Evolutionary conservation across 2,888 invertebrate species (phyloP), one percentile per base, ranked within the genome.

Genomic region (Lasioglossum morio): DNA sequence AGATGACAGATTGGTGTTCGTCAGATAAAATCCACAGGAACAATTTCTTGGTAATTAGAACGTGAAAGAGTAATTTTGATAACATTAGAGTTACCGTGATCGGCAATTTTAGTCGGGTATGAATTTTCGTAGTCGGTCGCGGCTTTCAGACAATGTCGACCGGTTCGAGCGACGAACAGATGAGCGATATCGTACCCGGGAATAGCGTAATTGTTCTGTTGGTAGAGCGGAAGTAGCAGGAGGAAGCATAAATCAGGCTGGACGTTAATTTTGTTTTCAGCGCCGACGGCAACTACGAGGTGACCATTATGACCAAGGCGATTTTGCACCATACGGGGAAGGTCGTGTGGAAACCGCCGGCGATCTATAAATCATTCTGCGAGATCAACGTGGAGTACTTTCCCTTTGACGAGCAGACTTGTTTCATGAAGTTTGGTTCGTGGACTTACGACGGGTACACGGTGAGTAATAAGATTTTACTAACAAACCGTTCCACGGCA

Each of bases 241-340:
- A 66, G 53, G 34, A 66, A 53, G 37, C 77, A 76, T 86, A 81
- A 86, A 86, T 85, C 78, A 78, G 60, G 40, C 30, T 76, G 81
- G 84, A 85, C 75, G 63, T 85, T 81, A 85, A 85, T 86, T 85
- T 88, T 87, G 84, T 87, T 91, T 93, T 81, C 96, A 99, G 99
- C 95, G 99, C 99, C 92, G 99, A 99, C 95, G 99, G 99, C 89
- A 99, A 99, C 96, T 99, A 99, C 96, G 99, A 99, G 96, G 98
- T 99, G 95, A 99, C 99, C 93, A 98, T 99, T 95, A 98, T 99
- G 98, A 99, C 99, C 91, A 99, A 99, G 96, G 99, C 99, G 90
- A 98, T 98, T 93, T 97, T 99, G 81, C 98, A 98, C 95, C 98
- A 98, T 95, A 98, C 98, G 91, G 99, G 99, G 40, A 98, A 98